phyloP scores from a whole-genome alignment of 2,113 vertebrate species.

The Panthera uncia region DNA sequence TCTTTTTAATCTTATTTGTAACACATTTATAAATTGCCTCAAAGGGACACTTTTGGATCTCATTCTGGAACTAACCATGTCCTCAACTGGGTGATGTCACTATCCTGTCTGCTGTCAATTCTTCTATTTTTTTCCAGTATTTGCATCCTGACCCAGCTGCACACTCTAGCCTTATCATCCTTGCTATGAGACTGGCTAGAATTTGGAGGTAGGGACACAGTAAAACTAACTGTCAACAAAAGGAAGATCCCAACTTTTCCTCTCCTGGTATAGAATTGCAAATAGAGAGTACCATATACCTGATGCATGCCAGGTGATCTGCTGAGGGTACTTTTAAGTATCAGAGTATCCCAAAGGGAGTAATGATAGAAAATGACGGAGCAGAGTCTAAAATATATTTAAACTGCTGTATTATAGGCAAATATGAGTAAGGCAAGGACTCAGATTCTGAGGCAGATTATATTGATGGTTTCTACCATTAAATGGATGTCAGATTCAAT shows the following conservation, averaged over 20 bases:
- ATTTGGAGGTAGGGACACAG: not conserved
- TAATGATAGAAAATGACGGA: not conserved
- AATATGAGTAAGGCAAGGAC: not conserved
- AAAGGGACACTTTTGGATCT: not conserved
- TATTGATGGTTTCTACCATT: not conserved
- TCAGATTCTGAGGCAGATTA: not conserved
- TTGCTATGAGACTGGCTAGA: not conserved
- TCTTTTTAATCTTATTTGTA: not conserved
- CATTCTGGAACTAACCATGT: not conserved
- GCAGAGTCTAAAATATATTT: not conserved
- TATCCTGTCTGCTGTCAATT: not conserved
- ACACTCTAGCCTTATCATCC: not conserved
- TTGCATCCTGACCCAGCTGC: not conserved
- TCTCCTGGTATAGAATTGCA: not conserved
- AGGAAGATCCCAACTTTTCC: not conserved
- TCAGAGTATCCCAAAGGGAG: not conserved
- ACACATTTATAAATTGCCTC: not conserved
- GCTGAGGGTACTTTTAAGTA: not conserved
- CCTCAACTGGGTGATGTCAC: not conserved
- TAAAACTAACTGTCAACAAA: not conserved
- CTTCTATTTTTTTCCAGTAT: not conserved
- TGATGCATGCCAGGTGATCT: not conserved
- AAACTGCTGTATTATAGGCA: not conserved
- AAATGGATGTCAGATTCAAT: not conserved
- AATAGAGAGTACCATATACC: not conserved